Evolutionary conservation across 2,888 invertebrate genomes (phyloP), one percentile per base, ranked within the genome.

Genomic region (Amblyjoppa proteus): DNA sequence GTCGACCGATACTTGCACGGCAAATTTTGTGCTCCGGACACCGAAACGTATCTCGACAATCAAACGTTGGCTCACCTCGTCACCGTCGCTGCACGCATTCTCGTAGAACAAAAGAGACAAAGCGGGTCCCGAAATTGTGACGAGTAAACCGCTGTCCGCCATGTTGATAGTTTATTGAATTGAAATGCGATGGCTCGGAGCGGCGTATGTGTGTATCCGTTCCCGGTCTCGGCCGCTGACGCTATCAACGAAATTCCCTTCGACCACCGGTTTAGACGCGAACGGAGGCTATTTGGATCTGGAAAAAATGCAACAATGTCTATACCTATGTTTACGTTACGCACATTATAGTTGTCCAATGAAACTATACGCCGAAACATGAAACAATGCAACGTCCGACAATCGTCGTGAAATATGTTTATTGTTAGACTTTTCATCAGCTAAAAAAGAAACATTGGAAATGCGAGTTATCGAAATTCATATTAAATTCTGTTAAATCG

Each of bases 21-120:
- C n/a, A 25, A 51, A 38, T 31, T 56, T 9, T 16, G 2, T 51
- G 16, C n/a, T 56, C 68, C 58, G 7, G 4, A 77, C 34, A 49
- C 58, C n/a, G 20, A 49, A 66, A 5, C 1, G 6, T 45, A 4
- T 13, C 5, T 2, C 49, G 20, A n/a, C 11, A 34, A 68, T 56
- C 0, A 41, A 73, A 49, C 16, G 13, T 20, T 25, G 28, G 13
- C 80, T 90, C 93, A 96, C 97, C 95, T 97, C 96, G 91, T 96
- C 95, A 88, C 95, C 95, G 68, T 93, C 91, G 51, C 95, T 95
- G 93, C 96, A 96, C 77, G 95, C 94, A 94, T 96, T 96, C 94
- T 97, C 97, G 90, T 96, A 96, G 85, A 96, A 94, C 86, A 97
- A 93, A 92, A 96, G 95, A 3, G 97, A 96, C 90, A 96, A 95